Base-by-base conservation (phyloP, 2,888 invertebrate genomes). In the Agrotis puta region DNA sequence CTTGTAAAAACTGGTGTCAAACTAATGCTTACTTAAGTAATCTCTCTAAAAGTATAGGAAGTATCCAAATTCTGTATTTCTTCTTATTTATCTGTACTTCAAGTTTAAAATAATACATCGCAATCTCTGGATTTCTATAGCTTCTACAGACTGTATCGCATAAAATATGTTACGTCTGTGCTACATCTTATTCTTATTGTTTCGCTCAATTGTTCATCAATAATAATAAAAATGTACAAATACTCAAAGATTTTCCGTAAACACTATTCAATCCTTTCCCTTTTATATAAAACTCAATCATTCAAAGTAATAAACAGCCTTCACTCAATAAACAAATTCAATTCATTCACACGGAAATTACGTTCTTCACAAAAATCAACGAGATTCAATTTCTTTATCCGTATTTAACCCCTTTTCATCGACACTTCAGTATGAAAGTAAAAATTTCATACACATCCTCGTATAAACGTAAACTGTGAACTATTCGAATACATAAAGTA, bases 401-500 rank as follows among this genome's bases (percentile, higher is more conserved):
- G 22, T 63, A 64, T 75, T 57, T 47, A 56, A 58, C 13, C 59
- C 24, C 45, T 70, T 71, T 80, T 78, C 22, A 68, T 73, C 14
- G 39, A 24, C 48, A 67, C 11, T 70, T 65, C 59, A 27, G 54
- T 61, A 59, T 61, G 47, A 67, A 69, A 61, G 50, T 69, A 57
- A 61, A 63, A 54, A 56, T 70, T 76, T 2, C 39, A 39, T 39
- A 39, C 11, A 39, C 39, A 39, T 39, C 11, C 39, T 2, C 39
- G 47, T 48, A 57, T 58, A 56, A 68, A 74, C 47, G 14, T 62
- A 64, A n/a, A 50, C 22, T 53, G 53, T 39, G 47, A 64, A 70
- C 67, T 68, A 53, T 81, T 68, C 64, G 68, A 69, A 73, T 68
- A 68, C 45, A 51, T 24, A 13, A 63, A 9, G 5, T 73, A 73